Percentiles rank a stretch among this genome's conserved stretches.
These are phyloP conservation scores for Guaruba guarouba DNA, from an alignment of 2,113 vertebrate genomes.

Conservation along the genomic window DNA sequence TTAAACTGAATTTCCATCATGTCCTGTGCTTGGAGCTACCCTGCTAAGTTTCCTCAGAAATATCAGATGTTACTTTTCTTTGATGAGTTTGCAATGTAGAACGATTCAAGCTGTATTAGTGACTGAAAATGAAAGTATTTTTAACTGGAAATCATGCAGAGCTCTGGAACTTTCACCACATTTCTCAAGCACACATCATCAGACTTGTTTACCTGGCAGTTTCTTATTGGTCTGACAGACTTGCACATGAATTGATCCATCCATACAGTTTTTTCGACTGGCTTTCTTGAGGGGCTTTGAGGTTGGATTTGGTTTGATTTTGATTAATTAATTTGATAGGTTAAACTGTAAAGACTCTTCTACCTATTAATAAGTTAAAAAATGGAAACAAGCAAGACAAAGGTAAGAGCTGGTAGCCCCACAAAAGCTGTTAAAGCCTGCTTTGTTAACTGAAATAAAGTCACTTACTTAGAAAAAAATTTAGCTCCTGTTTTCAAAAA, in stretches of 20 bases:
- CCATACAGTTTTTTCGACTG: neutral
- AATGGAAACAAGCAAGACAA: accelerated
- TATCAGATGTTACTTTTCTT: neutral
- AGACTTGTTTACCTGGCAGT: neutral
- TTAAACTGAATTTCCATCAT: neutral
- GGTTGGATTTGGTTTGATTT: neutral
- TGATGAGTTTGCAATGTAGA: neutral
- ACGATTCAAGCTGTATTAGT: neutral
- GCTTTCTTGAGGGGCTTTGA: accelerated
- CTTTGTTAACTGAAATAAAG: neutral
- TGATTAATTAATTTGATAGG: neutral
- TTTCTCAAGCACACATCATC: neutral
- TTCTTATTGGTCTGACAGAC: neutral
- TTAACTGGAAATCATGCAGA: neutral
- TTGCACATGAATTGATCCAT: neutral
- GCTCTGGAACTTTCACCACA: neutral
- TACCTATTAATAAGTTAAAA: neutral
- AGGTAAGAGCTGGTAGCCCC: neutral
- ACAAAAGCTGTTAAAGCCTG: neutral
- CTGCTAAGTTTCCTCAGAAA: neutral
- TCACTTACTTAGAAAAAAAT: neutral
- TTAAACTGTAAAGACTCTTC: neutral
- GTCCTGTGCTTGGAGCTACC: neutral
- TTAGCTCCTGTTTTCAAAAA: neutral
- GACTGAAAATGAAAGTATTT: neutral